Evolutionary conservation across 2,113 vertebrate genomes (phyloP), one percentile per base, ranked within the genome.

Genomic region (Marcusenius ussheri): DNA sequence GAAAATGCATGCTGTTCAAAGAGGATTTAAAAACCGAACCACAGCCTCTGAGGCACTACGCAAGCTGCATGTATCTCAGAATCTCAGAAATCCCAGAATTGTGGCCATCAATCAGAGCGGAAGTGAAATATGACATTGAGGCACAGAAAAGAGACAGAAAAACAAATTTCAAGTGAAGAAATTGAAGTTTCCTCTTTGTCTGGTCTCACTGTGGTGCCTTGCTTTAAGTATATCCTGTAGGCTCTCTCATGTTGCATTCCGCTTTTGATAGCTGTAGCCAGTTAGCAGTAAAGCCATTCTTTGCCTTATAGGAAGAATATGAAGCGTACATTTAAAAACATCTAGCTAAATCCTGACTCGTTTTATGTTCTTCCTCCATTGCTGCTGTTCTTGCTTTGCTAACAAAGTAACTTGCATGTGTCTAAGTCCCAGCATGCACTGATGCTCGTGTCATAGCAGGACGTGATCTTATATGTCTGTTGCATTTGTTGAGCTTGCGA

Each of bases 1-100:
- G 89, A 92, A 91, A 19, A 90, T 89, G 95, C 96, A 96, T 95
- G 95, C 90, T 70, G n/a, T 39, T 90, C 11, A 80, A 3, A 77
- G 17, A n/a, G 83, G 45, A 42, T 70, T 42, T 10, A 46, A 58
- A 56, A 42, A n/a, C 9, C 13, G 31, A 89, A 50, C 5, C 46
- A 2, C 56, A 66, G 51, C 5, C 56, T 83, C 50, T 53, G 31
- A 87, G 31, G 35, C 51, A 45, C 84, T 46, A 35, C 0, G 19
- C 24, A 49, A n/a, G 62, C 87, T 90, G 89, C 89, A 90, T 90
- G 89, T 7, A 3, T 56, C 83, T 47, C 77, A 66, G 62, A 66
- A 66, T 62, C 53, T 70, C 19, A 31, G 51, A 50, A 66, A 47
- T 3, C 49, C 47, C 24, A 4, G 2, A n/a, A 27, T n/a, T 42